Evolutionary conservation across 2,113 vertebrate species (phyloP).

Genomic region (Alaudala cheleensis): DNA sequence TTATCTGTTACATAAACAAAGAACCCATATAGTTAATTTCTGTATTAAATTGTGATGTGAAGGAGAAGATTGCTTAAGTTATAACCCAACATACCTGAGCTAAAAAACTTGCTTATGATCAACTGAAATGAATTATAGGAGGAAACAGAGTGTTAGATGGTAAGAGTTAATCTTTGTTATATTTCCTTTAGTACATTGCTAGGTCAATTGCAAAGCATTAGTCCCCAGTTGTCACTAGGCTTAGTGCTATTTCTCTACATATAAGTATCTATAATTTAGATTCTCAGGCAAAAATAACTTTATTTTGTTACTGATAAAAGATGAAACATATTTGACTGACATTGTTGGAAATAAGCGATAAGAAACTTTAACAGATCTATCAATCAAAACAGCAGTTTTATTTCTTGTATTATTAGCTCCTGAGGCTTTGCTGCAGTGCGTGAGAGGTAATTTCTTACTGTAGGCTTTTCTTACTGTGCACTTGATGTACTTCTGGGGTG

Average conservation of each 20-base stretch:
- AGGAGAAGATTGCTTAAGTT: not conserved
- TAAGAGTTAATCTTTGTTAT: not conserved
- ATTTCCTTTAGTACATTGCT: not conserved
- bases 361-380: constrained; percentile 67
- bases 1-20: not conserved
- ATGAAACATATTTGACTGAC: constrained; percentile 63
- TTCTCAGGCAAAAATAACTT: constrained; percentile 49
- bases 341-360: constrained; percentile 64
- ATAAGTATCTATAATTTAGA: constrained; percentile 24
- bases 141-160: not conserved
- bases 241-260: not conserved
- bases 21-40: not conserved
- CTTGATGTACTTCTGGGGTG: constrained; percentile 55
- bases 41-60: not conserved
- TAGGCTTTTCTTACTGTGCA: constrained; percentile 59
- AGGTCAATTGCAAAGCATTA: not conserved
- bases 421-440: constrained; percentile 38
- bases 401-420: constrained; percentile 65
- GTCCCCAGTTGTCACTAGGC: not conserved
- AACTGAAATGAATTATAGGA: not conserved
- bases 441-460: constrained; percentile 56
- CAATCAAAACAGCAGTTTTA: constrained; percentile 67
- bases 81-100: not conserved
- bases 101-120: not conserved
- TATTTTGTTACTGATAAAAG: constrained; percentile 48